phyloP scores from a whole-genome alignment of 2,888 invertebrate genomes.

The Oxystoma pomonae region DNA sequence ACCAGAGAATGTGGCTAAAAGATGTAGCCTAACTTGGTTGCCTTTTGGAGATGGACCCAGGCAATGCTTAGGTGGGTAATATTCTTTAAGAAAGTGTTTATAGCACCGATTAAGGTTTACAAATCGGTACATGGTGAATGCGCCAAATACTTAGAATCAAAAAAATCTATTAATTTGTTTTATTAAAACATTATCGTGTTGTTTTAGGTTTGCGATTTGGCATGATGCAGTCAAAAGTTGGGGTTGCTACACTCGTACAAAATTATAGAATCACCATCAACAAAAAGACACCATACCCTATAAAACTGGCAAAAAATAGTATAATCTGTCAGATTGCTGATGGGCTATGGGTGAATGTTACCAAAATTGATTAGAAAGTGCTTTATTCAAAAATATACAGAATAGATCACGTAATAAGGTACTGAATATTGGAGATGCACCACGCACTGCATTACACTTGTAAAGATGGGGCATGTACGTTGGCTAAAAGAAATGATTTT shows the following conservation, averaged over 20 bases:
- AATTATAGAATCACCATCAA: background rate
- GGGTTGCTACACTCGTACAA: background rate
- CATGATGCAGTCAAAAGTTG: constrained; percentile 10
- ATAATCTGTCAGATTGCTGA: background rate
- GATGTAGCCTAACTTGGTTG: constrained; percentile 13
- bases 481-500: no score
- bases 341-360: background rate
- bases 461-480: no score
- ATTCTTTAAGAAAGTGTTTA: no score
- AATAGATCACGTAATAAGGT: no score
- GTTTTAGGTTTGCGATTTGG: constrained; percentile 11
- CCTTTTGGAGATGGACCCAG: constrained; percentile 56
- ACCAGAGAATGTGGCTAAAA: constrained; percentile 46
- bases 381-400: no score
- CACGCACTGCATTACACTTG: no score
- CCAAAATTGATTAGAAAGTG: no score
- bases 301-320: background rate
- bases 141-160: no score
- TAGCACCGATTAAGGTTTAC: no score
- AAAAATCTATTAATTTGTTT: background rate
- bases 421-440: no score
- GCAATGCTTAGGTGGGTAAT: constrained; percentile 56
- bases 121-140: no score
- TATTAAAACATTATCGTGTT: background rate
- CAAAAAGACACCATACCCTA: background rate